phyloP scores from a whole-genome alignment of 92 coral and sea anemone genomes.

The Epizoanthus illoricatus region DNA sequence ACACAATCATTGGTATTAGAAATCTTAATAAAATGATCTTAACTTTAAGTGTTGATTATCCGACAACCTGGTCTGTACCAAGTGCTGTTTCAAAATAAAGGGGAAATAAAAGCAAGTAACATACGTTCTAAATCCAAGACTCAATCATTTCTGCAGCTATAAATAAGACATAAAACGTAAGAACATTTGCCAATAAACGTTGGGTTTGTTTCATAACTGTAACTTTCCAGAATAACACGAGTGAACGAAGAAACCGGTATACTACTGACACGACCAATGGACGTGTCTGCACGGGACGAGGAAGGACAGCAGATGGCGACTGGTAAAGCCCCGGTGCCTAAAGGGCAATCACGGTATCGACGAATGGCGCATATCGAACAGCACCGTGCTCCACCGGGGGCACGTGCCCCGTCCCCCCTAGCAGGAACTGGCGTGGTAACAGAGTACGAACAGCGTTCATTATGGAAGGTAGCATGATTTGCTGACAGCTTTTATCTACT shows the following conservation, averaged over 20 bases:
- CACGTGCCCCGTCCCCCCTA: slow-evolving; percentile 50
- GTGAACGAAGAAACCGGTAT: slow-evolving; percentile 72
- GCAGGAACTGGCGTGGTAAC: slow-evolving; percentile 41
- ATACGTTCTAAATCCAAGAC: too few relatives aligned
- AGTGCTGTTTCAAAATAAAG: too few relatives aligned
- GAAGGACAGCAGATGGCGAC: slow-evolving; percentile 25
- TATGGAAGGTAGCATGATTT: slow-evolving; percentile 54
- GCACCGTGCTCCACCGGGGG: slow-evolving; percentile 25
- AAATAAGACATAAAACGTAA: too few relatives aligned
- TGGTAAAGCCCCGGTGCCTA: slow-evolving; percentile 22
- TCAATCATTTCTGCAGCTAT: too few relatives aligned
- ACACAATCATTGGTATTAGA: too few relatives aligned
- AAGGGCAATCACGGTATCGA: slow-evolving; percentile 33
- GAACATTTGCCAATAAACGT: too few relatives aligned
- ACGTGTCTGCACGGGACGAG: slow-evolving; percentile 55
- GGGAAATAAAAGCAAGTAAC: too few relatives aligned
- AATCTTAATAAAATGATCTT: too few relatives aligned
- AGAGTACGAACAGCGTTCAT: slow-evolving; percentile 20
- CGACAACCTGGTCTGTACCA: too few relatives aligned
- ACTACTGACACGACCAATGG: slow-evolving; percentile 64
- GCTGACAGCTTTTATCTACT: neutral
- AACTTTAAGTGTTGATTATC: too few relatives aligned
- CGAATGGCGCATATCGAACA: slow-evolving; percentile 4
- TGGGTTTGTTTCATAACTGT: too few relatives aligned
- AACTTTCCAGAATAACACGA: slow-evolving; percentile 60